Evolutionary conservation across 92 coral and sea anemone species (phyloP), one percentile per base, ranked within the genome.

Genomic region (Zoanthus solanderi): DNA sequence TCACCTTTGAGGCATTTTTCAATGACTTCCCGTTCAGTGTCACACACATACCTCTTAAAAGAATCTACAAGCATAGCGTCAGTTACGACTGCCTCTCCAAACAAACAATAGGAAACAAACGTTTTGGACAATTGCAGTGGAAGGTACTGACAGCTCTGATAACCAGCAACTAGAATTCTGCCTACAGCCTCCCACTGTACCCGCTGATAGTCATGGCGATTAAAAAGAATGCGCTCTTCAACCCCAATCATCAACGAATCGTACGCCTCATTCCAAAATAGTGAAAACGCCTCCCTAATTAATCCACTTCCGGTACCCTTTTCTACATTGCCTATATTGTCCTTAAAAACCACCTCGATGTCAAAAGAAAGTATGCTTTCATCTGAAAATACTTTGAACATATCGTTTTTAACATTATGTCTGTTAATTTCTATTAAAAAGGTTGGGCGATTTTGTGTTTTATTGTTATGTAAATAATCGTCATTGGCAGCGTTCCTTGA

Each of bases 11-110:
- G 71, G 75, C 89, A 57, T 32, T 60, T 86, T 44, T 86, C 89
- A 47, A 89, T 83, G 42, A 89, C 60, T 71, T 29, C 88, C 72
- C 91, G 77, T 75, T 89, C 89, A 84, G 69, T 89, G 68, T 89
- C 83, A 58, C 78, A 89, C 13, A 89, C 84, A 44, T 89, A 89
- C 56, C 77, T 82, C 79, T 71, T 18, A 53, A 58, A 88, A 12
- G 83, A 83, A 28, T 81, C 88, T 29, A 88, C 10, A 28, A 83
- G 75, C 88, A 81, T 53, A 9, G 34, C 88, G 9, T 53, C 74
- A 46, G 82, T 8, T 28, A 12, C 11, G 3, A 17, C 66, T 58
- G 66, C 66, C 66, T 83, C 88, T 29, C 91, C 91, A 74, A 68
- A 83, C 12, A 88, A 87, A 83, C 81, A 82, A 54, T 88, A 66